These are phyloP conservation scores for Leptodactylus fuscus DNA, from an alignment of 2,113 vertebrate species.

Conservation along the genomic window DNA sequence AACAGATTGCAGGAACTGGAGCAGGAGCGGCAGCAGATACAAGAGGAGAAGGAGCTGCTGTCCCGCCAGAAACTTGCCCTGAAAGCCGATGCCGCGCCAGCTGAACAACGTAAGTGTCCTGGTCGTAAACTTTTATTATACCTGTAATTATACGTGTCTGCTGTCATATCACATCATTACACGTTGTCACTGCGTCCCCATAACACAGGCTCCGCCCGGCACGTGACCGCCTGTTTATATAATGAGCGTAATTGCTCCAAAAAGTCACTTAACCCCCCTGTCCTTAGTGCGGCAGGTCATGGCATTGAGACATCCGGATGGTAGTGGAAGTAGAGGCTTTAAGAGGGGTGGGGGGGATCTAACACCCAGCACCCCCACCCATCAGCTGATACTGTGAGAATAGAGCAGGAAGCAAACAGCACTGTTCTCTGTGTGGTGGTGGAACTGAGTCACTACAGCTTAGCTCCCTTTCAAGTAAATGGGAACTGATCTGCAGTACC, in stretches of 20 bases:
- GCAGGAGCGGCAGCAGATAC: conserved; percentile 84
- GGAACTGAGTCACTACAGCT: too few species aligned
- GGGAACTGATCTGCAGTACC: too few species aligned
- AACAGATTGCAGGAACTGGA: conserved; percentile 91
- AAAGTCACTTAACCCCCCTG: background rate
- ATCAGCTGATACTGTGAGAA: too few species aligned
- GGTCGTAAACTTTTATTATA: conserved; percentile 45
- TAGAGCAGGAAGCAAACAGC: too few species aligned
- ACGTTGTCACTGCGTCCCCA: background rate
- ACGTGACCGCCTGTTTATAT: too few species aligned
- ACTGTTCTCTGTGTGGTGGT: too few species aligned
- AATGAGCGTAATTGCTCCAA: background rate
- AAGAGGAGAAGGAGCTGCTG: conserved; percentile 86
- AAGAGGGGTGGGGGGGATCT: too few species aligned
- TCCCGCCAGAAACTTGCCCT: conserved; percentile 89
- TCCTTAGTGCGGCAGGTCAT: too few species aligned
- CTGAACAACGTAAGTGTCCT: conserved; percentile 90
- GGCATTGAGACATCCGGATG: too few species aligned
- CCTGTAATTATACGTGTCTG: background rate
- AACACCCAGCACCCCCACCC: too few species aligned
- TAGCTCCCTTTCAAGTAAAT: too few species aligned
- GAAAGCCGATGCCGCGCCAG: conserved; percentile 82
- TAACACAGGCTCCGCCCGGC: background rate
- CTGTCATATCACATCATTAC: background rate
- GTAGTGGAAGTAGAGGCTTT: too few species aligned